phyloP scores from a whole-genome alignment of 2,113 vertebrate genomes.

The Lathamus discolor region DNA sequence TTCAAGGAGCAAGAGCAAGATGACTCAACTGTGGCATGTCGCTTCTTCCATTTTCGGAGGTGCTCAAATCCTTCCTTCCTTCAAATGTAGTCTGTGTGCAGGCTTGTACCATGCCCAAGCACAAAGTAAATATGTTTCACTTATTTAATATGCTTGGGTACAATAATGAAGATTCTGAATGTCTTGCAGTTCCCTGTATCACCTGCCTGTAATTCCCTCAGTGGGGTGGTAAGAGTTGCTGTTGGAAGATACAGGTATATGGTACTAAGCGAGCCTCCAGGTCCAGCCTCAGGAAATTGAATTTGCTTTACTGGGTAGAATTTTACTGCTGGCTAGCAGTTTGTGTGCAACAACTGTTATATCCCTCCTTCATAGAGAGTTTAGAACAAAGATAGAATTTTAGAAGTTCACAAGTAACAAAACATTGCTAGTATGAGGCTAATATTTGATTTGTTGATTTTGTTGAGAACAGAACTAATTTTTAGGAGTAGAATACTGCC shows the following conservation, averaged over 20 bases:
- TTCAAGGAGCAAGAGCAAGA: constrained; percentile 94
- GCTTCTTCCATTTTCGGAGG: constrained; percentile 99
- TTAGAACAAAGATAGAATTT: not conserved
- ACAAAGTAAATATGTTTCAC: not conserved
- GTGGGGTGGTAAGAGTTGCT: not conserved
- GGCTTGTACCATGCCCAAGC: not conserved
- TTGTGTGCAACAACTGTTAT: not conserved
- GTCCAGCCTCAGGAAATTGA: not conserved
- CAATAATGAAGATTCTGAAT: not conserved
- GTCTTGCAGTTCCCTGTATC: not conserved
- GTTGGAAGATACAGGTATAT: not conserved
- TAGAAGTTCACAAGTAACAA: not conserved
- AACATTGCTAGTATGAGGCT: not conserved
- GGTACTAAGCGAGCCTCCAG: not conserved
- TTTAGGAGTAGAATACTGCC: not conserved
- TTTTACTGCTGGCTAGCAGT: not conserved
- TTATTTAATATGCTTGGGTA: not conserved
- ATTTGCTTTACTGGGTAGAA: not conserved
- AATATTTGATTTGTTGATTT: not conserved
- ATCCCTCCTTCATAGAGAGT: not conserved
- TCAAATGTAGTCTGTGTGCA: not conserved
- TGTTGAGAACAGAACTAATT: not conserved
- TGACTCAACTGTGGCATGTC: constrained; percentile 95
- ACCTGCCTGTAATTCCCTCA: not conserved
- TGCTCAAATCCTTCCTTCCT: constrained; percentile 60